phyloP scores from a whole-genome alignment of 2,113 vertebrate species.

The Tangachromis dhanisi region DNA sequence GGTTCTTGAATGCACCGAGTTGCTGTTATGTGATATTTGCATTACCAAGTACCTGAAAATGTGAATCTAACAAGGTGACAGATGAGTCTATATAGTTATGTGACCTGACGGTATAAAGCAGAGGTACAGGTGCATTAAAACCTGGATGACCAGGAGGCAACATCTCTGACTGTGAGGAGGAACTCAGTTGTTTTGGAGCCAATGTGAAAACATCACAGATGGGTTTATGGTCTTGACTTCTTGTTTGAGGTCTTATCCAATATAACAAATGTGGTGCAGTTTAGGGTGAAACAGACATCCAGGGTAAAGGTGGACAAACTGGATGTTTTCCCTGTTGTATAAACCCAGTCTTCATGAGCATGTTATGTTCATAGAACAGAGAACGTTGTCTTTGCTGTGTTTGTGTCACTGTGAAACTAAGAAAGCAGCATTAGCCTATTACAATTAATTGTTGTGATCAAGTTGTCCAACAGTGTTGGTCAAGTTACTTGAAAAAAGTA shows the following conservation, averaged over 20 bases:
- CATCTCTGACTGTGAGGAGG: background rate
- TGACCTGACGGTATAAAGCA: background rate
- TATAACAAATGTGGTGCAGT: background rate
- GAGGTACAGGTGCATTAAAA: background rate
- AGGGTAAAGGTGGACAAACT: background rate
- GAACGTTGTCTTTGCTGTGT: background rate
- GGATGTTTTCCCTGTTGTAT: accelerated
- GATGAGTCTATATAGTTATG: background rate
- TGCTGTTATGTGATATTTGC: background rate
- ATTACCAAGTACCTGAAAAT: background rate
- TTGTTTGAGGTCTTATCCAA: background rate
- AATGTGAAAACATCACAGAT: background rate
- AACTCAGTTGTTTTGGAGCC: background rate
- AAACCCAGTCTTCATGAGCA: background rate
- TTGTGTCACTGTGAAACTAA: background rate
- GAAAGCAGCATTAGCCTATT: background rate
- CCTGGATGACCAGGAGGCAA: background rate
- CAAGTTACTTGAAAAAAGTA: background rate
- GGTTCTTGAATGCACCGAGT: background rate
- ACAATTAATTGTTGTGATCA: background rate
- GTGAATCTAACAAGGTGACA: background rate
- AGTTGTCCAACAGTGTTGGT: background rate
- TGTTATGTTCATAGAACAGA: background rate
- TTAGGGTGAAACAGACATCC: background rate
- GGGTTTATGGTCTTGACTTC: background rate